These are phyloP conservation scores for Bostrychus sinensis DNA, from an alignment of 2,113 vertebrate species.

Conservation along the genomic window DNA sequence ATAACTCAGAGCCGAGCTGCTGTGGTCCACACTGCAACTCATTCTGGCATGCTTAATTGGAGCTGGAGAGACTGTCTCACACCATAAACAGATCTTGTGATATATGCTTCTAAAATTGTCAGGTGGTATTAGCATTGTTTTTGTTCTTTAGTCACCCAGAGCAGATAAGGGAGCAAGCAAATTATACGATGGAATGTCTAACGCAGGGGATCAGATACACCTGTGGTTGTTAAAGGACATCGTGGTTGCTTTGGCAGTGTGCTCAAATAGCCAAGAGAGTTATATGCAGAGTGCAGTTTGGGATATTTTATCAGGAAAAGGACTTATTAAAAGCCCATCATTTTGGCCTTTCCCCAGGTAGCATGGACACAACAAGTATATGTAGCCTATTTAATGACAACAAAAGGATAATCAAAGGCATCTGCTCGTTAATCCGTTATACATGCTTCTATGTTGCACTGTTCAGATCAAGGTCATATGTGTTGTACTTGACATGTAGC, in stretches of 20 bases:
- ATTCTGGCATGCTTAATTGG: slow-evolving; percentile 78
- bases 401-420: neutral
- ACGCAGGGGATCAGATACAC: slow-evolving; percentile 49
- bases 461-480: no score
- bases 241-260: slow-evolving; percentile 42
- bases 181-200: slow-evolving; percentile 59
- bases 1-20: slow-evolving; percentile 71
- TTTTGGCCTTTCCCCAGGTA: no score
- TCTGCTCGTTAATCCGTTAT: no score
- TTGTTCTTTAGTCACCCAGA: slow-evolving; percentile 74
- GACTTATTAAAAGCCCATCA: no score
- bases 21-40: slow-evolving; percentile 71
- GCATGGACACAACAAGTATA: no score
- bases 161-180: slow-evolving; percentile 57
- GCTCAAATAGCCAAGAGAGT: slow-evolving; percentile 26
- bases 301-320: slow-evolving; percentile 30
- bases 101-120: slow-evolving; percentile 74
- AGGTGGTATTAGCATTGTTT: slow-evolving; percentile 75
- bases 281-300: slow-evolving; percentile 1
- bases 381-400: no score
- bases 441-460: neutral
- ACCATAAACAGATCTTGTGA: slow-evolving; percentile 76
- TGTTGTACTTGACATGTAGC: no score
- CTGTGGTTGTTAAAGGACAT: slow-evolving; percentile 60
- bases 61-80: slow-evolving; percentile 69